These are phyloP conservation scores for Clavelina lepadiformis DNA, from an alignment of 23 tunicate genomes.

Conservation along the genomic window DNA sequence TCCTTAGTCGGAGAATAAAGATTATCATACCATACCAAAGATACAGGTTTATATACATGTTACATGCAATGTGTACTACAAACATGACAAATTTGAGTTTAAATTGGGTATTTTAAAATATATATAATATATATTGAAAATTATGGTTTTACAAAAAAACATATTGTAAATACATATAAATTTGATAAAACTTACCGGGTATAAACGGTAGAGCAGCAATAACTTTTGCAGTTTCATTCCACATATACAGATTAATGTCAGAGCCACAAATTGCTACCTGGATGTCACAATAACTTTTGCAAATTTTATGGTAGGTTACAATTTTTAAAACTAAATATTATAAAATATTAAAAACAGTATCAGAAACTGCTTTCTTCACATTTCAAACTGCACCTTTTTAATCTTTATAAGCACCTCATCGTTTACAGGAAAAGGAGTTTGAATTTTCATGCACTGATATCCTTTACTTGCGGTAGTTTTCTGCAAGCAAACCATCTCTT, in stretches of 20 bases:
- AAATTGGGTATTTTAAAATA: no score
- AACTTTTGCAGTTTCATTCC: constrained; percentile 90
- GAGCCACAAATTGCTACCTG: constrained; percentile 97
- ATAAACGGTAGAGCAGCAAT: constrained; percentile 88
- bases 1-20: no score
- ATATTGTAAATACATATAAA: no score
- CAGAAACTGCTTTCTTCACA: not conserved
- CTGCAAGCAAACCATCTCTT: constrained; percentile 41
- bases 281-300: not conserved
- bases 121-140: no score
- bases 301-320: not conserved
- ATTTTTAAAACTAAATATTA: not conserved
- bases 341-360: not conserved
- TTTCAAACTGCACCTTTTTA: constrained; percentile 28
- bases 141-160: no score
- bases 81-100: no score
- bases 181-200: constrained; percentile 48
- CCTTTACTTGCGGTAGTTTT: constrained; percentile 65
- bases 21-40: no score
- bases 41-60: no score
- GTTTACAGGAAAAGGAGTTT: constrained; percentile 38
- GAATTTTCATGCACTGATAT: constrained; percentile 25
- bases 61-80: no score
- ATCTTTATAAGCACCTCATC: constrained; percentile 91
- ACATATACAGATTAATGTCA: constrained; percentile 81